Conservation (phyloP, 2,888 invertebrate genomes). For the Brenthis ino region DNA sequence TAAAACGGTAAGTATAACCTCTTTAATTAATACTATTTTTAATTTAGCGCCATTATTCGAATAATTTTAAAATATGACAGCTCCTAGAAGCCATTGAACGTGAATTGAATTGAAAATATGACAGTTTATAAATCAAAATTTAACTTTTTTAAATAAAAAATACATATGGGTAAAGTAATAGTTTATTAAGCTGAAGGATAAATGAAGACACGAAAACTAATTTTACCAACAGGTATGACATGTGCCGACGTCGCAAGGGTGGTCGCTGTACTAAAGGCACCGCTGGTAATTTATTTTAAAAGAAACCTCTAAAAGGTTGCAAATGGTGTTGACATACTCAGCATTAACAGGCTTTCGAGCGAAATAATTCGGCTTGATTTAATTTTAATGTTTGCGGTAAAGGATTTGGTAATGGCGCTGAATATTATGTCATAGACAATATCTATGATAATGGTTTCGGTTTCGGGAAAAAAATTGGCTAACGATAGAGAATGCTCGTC, state of each 20-base stretch:
- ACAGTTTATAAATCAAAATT: conserved; percentile 11
- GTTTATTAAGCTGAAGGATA: conserved; percentile 39
- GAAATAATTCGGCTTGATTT: conserved; percentile 74
- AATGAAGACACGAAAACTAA: conserved; percentile 65
- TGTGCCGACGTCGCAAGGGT: conserved; percentile 98
- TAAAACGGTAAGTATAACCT: conserved; percentile 55
- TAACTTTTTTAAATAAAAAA: background rate
- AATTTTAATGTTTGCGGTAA: conserved; percentile 75
- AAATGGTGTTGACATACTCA: conserved; percentile 63
- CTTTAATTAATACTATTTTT: conserved; percentile 38
- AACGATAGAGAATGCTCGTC: conserved; percentile 12
- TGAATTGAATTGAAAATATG: conserved; percentile 5
- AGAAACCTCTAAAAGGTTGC: conserved; percentile 59
- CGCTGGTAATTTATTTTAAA: conserved; percentile 90
- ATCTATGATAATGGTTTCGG: conserved; percentile 32
- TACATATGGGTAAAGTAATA: conserved; percentile 4
- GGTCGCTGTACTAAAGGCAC: conserved; percentile 99
- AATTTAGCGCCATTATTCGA: conserved; percentile 74
- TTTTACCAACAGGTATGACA: conserved; percentile 94
- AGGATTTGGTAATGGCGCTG: conserved; percentile 82
- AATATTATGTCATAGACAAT: conserved; percentile 56
- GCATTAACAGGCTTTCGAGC: conserved; percentile 78
- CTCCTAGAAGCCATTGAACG: no score
- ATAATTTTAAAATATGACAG: conserved; percentile 30
- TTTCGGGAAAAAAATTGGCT: conserved; percentile 29